phyloP scores from a whole-genome alignment of 2,797 vertebrate genomes.

The Halcyon chelicuti region DNA sequence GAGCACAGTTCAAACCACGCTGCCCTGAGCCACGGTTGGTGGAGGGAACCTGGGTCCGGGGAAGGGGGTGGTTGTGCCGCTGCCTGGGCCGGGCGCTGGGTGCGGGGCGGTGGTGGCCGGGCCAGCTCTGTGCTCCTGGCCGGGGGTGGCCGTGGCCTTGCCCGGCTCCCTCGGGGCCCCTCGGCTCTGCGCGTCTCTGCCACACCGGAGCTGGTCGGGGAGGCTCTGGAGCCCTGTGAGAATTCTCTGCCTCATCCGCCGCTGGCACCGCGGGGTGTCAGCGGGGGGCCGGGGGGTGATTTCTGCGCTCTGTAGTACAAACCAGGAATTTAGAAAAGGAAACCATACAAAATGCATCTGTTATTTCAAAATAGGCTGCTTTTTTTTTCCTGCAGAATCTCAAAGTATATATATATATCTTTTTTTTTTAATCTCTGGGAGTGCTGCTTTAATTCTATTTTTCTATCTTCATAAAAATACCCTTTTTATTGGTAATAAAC shows the following conservation, averaged over 20 bases:
- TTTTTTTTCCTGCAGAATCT: conserved; percentile 52
- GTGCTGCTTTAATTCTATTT: conserved; percentile 59
- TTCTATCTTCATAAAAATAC: conserved; percentile 81
- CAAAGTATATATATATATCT: conserved; percentile 50
- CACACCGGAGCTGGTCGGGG: conserved; percentile 21
- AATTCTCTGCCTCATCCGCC: conserved; percentile 36
- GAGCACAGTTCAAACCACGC: conserved; percentile 23
- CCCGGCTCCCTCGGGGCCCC: not conserved
- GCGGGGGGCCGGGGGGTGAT: conserved; percentile 63
- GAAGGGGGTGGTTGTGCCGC: not conserved
- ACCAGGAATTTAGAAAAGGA: conserved; percentile 75
- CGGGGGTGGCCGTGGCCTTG: not conserved
- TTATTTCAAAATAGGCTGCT: conserved; percentile 79
- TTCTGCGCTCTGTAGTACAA: conserved; percentile 73
- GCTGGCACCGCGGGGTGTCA: not conserved
- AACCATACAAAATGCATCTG: conserved; percentile 80
- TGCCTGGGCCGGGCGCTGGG: not conserved
- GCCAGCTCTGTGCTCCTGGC: not conserved
- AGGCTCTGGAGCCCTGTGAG: conserved; percentile 13
- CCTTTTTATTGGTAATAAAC: conserved; percentile 81
- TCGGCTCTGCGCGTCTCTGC: conserved; percentile 2
- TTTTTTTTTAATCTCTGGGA: conserved; percentile 54
- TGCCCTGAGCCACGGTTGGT: conserved; percentile 12
- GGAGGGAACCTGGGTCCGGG: not conserved
- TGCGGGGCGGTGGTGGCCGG: not conserved